Percentiles rank a stretch among this genome's conserved stretches.
phyloP scores from a whole-genome alignment of 2,113 vertebrate genomes.

The Chrysemys picta region DNA sequence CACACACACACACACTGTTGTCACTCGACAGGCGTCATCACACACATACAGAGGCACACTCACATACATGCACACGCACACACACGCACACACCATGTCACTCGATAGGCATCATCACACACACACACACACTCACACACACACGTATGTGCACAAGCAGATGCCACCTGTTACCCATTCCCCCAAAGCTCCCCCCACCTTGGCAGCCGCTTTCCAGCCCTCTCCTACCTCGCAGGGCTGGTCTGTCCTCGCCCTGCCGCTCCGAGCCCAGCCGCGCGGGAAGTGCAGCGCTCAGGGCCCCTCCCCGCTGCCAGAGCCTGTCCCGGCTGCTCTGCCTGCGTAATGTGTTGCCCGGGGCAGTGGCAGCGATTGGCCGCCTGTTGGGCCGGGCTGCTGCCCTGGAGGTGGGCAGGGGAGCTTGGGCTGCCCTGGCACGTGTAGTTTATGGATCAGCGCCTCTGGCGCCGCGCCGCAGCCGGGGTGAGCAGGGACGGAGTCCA shows the following conservation, averaged over 20 bases:
- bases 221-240: not conserved
- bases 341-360: not conserved
- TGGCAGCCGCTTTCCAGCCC: not conserved
- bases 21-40: no score
- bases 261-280: no score
- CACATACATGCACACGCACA: no score
- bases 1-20: no score
- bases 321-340: not conserved
- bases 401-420: not conserved
- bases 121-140: no score
- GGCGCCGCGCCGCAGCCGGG: no score
- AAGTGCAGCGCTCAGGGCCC: not conserved
- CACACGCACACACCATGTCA: no score
- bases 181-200: not conserved
- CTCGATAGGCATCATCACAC: no score
- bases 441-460: not conserved
- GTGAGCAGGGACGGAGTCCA: not conserved
- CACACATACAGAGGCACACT: no score
- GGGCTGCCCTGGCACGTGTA: not conserved
- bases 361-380: not conserved
- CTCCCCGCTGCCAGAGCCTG: not conserved
- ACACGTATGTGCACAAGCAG: no score
- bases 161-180: not conserved
- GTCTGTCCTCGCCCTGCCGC: not conserved
- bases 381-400: no score